Evolutionary conservation across 2,888 invertebrate species (phyloP), one percentile per base, ranked within the genome.

Genomic region (Metellina segmentata): DNA sequence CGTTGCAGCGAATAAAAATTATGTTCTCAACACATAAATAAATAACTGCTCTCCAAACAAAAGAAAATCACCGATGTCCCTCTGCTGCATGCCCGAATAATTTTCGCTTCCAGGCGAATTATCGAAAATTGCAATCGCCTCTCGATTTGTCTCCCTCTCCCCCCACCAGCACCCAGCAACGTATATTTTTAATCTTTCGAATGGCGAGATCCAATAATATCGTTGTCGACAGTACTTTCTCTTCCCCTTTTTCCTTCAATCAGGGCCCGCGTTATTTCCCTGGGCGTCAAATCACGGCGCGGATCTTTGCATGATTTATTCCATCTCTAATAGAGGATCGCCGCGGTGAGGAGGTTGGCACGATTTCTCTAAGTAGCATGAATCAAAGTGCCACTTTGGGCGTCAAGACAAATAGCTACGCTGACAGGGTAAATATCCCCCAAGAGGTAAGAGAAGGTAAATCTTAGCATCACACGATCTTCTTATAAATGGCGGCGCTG

Each of bases 371-470:
- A 51, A 49, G 49, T 20, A 69, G 90, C 48, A 79, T 79, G 90
- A 20, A 85, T 85, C 90, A 79, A 85, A 78, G 72, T 90, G 85
- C 79, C 83, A 90, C 81, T 90, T 90, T 85, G 49, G 74, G 79
- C 69, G 78, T 79, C 83, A 78, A 81, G 78, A 83, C 81, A 74
- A 89, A 83, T 77, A 53, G 61, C 49, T 8, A 16, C 19, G 85
- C 49, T 85, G 90, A 90, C 90, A 90, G 85, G 19, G 53, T 82
- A 82, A 78, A 79, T 82, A 83, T 61, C 9, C 51, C 88, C 81
- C 9, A 49, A 71, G 52, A 61, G 79, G n/a, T 2, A 13, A n/a
- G 4, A 61, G n/a, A 69, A 77, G 77, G 72, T 34, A 74, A 81
- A 74, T 53, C 53, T 74, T 16, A 53, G 7, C 89, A 61, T 16